These are phyloP conservation scores for Leptothorax acervorum DNA, from an alignment of 2,888 invertebrate species.

Conservation along the genomic window DNA sequence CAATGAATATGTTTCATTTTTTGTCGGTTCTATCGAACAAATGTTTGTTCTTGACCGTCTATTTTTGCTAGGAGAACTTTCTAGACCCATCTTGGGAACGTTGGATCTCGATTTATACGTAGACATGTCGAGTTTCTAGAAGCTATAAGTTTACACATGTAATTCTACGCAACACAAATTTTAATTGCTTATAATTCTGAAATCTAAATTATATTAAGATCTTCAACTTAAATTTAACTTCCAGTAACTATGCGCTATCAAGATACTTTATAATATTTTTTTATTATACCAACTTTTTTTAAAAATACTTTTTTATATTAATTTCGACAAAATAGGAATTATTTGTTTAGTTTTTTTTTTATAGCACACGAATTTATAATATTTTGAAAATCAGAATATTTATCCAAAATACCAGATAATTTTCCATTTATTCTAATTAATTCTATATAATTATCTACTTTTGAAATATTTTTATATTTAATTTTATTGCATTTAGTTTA, in stretches of 20 bases:
- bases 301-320: neutral
- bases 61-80: neutral
- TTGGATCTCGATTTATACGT: neutral
- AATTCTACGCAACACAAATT: neutral
- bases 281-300: neutral
- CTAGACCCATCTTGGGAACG: neutral
- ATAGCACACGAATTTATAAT: neutral
- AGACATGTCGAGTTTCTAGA: no score
- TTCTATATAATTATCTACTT: neutral
- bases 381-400: neutral
- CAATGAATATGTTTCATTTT: no score
- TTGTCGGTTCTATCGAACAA: no score
- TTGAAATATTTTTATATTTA: neutral
- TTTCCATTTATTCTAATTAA: neutral
- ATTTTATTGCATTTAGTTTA: neutral
- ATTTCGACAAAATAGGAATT: neutral
- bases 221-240: neutral
- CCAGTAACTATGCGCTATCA: neutral
- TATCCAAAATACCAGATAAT: neutral
- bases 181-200: neutral
- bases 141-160: neutral
- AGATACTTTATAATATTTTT: neutral
- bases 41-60: no score
- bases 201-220: neutral
- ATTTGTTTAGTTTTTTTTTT: neutral